phyloP scores from a whole-genome alignment of 2,797 vertebrate genomes.

The Brotula barbata region DNA sequence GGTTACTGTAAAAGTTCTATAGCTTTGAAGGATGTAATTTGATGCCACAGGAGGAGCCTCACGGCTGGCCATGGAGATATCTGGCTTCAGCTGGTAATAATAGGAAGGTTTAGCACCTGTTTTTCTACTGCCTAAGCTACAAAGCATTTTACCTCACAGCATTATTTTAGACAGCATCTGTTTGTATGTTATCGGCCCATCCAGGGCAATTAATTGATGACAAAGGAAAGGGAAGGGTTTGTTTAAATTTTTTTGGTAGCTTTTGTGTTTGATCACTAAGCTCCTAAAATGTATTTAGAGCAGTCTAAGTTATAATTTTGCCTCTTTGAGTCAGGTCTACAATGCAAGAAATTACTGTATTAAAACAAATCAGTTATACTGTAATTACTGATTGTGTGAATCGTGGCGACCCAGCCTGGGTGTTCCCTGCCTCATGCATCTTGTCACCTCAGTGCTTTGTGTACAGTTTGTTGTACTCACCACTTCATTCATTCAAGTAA shows the following conservation, averaged over 20 bases:
- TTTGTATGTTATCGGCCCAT: constrained; percentile 2
- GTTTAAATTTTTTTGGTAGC: constrained; percentile 16
- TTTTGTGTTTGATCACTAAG: constrained; percentile 10
- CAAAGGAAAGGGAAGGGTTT: constrained; percentile 11
- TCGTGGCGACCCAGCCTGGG: no score
- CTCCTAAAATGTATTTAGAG: constrained; percentile 20
- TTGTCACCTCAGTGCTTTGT: no score
- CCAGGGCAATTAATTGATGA: constrained; percentile 7
- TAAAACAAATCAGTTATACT: no score
- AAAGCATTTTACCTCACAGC: constrained; percentile 36
- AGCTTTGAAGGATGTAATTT: constrained; percentile 59
- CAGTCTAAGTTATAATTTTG: no score
- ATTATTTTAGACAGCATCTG: constrained; percentile 21
- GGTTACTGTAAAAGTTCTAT: constrained; percentile 53
- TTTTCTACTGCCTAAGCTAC: constrained; percentile 47
- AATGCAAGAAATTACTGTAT: no score
- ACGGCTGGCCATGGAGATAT: constrained; percentile 50
- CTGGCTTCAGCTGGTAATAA: constrained; percentile 66
- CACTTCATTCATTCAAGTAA: no score
- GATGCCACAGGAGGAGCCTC: constrained; percentile 57
- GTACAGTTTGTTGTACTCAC: no score
- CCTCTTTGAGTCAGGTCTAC: no score
- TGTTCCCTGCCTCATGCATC: no score
- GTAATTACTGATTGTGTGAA: no score
- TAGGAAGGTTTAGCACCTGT: constrained; percentile 62